phyloP scores from a whole-genome alignment of 2,113 vertebrate genomes.

The Channa argus region DNA sequence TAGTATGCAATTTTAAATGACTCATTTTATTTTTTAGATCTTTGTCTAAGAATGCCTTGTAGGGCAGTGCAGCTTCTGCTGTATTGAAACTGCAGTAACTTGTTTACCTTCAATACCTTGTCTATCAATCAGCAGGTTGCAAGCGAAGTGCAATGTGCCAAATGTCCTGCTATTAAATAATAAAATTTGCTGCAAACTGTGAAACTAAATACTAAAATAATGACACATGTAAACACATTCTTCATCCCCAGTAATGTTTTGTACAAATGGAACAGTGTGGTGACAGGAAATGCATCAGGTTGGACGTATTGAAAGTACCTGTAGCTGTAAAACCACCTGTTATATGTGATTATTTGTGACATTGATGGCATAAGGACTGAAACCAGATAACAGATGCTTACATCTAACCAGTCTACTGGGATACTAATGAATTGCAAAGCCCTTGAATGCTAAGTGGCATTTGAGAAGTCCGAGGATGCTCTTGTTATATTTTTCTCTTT shows the following conservation, averaged over 20 bases:
- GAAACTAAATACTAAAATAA: not conserved
- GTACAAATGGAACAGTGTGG: not conserved
- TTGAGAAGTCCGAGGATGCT: conserved; percentile 81
- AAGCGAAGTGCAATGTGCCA: not conserved
- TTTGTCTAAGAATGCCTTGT: too few species aligned
- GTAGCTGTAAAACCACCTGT: conserved; percentile 77
- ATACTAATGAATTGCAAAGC: conserved; percentile 83
- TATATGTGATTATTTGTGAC: conserved; percentile 81
- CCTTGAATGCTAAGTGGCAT: conserved; percentile 85
- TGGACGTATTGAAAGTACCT: conserved; percentile 55
- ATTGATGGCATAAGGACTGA: conserved; percentile 80
- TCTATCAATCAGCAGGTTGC: not conserved
- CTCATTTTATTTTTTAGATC: not conserved
- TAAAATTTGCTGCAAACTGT: not conserved
- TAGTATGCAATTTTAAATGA: not conserved
- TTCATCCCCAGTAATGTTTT: not conserved
- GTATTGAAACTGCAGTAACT: not conserved
- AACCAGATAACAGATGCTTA: conserved; percentile 83
- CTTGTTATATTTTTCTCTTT: conserved; percentile 69
- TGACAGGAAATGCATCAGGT: conserved; percentile 26
- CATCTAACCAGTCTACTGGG: conserved; percentile 77
- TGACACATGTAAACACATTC: not conserved
- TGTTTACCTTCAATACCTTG: not conserved
- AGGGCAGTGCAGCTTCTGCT: not conserved
- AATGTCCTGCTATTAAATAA: not conserved